phyloP scores from a whole-genome alignment of 1,140 invertebrate genomes.

The Venturia canescens region DNA sequence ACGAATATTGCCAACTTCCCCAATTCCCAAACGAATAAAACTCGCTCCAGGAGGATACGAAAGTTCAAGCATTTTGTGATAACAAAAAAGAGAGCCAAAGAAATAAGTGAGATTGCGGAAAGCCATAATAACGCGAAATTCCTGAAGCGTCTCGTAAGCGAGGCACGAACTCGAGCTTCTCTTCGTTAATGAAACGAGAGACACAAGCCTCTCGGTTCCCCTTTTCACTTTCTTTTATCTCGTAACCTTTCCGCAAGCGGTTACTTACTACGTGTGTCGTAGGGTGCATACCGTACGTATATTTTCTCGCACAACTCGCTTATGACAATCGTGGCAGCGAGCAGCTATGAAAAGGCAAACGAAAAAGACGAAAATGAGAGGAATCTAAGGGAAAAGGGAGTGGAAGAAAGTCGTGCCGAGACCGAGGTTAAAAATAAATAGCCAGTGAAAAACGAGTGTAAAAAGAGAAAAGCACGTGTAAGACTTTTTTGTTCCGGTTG shows the following conservation, averaged over 20 bases:
- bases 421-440: slow-evolving; percentile 12
- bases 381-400: neutral
- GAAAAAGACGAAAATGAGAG: neutral
- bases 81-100: neutral
- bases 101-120: slow-evolving; percentile 11
- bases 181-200: slow-evolving; percentile 48
- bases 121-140: slow-evolving; percentile 4
- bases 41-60: no score
- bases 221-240: slow-evolving; percentile 1
- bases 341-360: neutral
- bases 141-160: neutral
- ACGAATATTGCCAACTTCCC: no score
- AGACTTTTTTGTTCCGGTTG: neutral
- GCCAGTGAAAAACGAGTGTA: neutral
- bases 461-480: slow-evolving; percentile 1
- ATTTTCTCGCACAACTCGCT: neutral
- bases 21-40: no score
- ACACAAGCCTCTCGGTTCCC: neutral
- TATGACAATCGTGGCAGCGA: slow-evolving; percentile 6
- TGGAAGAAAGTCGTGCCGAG: neutral
- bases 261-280: slow-evolving; percentile 1
- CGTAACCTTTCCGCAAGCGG: slow-evolving; percentile 16
- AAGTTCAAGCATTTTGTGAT: neutral
- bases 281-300: neutral
- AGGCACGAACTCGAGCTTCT: slow-evolving; percentile 34